Percentiles rank a stretch among this genome's conserved stretches.
Evolutionary conservation across 2,888 invertebrate genomes (phyloP).

Genomic region (Chymomyza amoena): DNA sequence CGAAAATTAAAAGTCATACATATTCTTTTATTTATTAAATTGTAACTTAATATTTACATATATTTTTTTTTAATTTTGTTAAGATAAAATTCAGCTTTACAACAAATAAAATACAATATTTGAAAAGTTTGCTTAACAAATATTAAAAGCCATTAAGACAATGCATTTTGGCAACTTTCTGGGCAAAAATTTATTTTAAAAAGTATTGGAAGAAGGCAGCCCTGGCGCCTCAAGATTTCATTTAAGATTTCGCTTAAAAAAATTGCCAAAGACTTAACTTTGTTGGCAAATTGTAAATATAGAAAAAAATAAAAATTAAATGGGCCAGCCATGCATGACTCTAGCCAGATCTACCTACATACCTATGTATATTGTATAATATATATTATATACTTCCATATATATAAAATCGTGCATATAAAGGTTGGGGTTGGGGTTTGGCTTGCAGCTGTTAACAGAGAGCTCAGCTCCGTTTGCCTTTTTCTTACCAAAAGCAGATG

Average conservation of each 20-base stretch:
- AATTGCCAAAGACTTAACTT: background rate
- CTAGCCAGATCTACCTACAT: background rate
- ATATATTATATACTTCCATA: background rate
- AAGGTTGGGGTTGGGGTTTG: background rate
- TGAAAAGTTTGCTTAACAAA: too few species aligned
- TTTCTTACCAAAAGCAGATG: constrained; percentile 58
- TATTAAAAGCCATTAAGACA: too few species aligned
- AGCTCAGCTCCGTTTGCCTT: background rate
- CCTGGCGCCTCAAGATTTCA: background rate
- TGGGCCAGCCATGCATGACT: constrained; percentile 33
- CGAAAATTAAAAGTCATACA: too few species aligned
- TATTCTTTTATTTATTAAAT: too few species aligned
- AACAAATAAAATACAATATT: too few species aligned
- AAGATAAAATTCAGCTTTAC: too few species aligned
- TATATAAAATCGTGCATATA: background rate
- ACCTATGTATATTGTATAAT: background rate
- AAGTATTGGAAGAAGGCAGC: background rate
- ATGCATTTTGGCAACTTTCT: too few species aligned
- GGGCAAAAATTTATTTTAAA: background rate
- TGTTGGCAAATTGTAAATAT: constrained; percentile 48
- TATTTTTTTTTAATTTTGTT: too few species aligned
- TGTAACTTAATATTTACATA: too few species aligned
- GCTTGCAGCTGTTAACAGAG: background rate
- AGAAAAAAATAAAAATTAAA: constrained; percentile 36
- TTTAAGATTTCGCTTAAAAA: background rate